Evolutionary conservation across 23 tunicate species (phyloP).

Genomic region (Clavelina lepadiformis): DNA sequence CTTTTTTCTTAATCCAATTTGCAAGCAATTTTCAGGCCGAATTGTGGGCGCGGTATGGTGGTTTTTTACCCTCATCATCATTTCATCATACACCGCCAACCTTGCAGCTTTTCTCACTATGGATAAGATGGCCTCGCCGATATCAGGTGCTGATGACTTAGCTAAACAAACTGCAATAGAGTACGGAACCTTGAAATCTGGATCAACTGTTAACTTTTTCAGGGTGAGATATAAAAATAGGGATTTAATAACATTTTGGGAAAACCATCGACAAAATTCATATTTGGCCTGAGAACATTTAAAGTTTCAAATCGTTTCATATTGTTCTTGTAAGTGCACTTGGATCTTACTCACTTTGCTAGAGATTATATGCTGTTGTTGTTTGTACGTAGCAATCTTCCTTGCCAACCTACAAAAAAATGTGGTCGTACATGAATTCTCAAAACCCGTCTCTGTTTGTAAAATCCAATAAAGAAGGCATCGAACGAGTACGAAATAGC

Average conservation of each 20-base stretch:
- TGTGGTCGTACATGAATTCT: constrained; percentile 49
- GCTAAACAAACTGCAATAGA: constrained; percentile 41
- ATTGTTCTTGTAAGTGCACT: no score
- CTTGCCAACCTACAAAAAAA: constrained; percentile 38
- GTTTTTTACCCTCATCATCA: constrained; percentile 62
- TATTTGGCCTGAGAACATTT: no score
- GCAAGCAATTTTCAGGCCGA: constrained; percentile 46
- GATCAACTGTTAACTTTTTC: constrained; percentile 50
- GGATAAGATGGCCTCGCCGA: constrained; percentile 57
- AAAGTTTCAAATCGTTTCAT: no score
- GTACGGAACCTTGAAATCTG: constrained; percentile 51
- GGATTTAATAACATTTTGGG: no score
- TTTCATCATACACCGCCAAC: constrained; percentile 65
- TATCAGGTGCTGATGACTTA: constrained; percentile 55
- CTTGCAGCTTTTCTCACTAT: constrained; percentile 66
- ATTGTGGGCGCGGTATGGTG: constrained; percentile 72
- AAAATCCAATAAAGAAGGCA: constrained; percentile 38
- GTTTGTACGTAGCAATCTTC: constrained; percentile 66
- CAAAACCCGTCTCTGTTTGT: constrained; percentile 57
- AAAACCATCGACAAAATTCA: no score
- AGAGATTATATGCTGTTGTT: no score
- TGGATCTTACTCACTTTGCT: no score
- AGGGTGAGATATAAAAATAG: no score
- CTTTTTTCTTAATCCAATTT: no score
- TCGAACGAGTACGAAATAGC: constrained; percentile 46